Evolutionary conservation across 1,140 invertebrate genomes (phyloP), one percentile per base, ranked within the genome.

Genomic region (Brachionus manjavacas): DNA sequence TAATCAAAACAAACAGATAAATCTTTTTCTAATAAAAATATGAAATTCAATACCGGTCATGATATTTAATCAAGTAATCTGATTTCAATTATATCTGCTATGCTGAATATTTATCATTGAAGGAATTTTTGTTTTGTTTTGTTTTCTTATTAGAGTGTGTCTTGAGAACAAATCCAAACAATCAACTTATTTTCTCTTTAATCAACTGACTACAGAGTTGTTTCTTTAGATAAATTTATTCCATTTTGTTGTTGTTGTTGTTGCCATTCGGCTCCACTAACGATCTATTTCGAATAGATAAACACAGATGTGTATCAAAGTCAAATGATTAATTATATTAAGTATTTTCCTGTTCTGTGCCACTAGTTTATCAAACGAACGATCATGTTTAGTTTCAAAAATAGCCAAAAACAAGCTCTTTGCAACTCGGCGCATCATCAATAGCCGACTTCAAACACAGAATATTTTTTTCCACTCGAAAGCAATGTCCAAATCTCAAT

Each of bases 31-130:
- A 60, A 60, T 20, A 6, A 20, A 60, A 60, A 60, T 20, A 60
- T 68, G 66, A 68, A 68, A 68, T 68, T 68, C 66, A 4, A 68
- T 68, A 68, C 31, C 66, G 66, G 66, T 68, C 66, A 68, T 68
- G 66, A 68, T 68, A 68, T 68, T 68, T 31, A 60, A 60, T 60
- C 52, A 60, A 60, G 20, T 23, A 16, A 68, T 68, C 66, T 68
- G 66, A 68, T 68, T 68, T 39, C 31, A 68, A 68, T 68, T 68
- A 68, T 31, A 12, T 60, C 16, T 60, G 52, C 52, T 60, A 60
- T 60, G 16, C 25, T 23, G 8, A 60, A 60, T 60, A 60, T 60
- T 60, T 60, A 60, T 60, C 52, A 20, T 60, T 60, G 4, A 25
- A 20, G 20, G 20, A 60, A 60, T 8, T 60, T 23, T 60, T 60